Evolutionary conservation across 2,113 vertebrate genomes (phyloP).

Genomic region (Leptodactylus fuscus): DNA sequence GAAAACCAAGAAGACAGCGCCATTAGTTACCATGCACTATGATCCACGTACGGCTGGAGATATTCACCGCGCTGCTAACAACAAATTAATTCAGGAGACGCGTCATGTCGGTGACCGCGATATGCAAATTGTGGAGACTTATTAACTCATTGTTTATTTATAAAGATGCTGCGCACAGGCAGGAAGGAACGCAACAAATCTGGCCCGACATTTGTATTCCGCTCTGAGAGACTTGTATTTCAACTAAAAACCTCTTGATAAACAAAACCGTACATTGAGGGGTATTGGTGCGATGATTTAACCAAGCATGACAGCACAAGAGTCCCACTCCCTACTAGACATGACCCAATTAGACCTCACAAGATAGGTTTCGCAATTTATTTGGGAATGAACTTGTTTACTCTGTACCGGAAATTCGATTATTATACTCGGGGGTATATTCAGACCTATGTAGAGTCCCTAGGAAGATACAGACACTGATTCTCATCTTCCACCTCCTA

Average conservation of each 20-base stretch:
- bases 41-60: neutral
- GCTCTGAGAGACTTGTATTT: neutral
- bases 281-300: too few species aligned
- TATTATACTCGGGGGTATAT: too few species aligned
- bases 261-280: neutral
- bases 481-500: too few species aligned
- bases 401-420: too few species aligned
- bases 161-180: neutral
- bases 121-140: constrained; percentile 1
- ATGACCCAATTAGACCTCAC: too few species aligned
- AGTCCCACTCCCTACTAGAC: too few species aligned
- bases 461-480: too few species aligned
- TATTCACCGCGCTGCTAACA: neutral
- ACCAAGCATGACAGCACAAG: too few species aligned
- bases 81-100: neutral
- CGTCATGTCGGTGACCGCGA: neutral
- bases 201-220: neutral
- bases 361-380: too few species aligned
- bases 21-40: neutral
- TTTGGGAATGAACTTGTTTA: too few species aligned
- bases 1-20: neutral
- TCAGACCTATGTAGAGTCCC: too few species aligned
- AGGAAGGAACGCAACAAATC: neutral
- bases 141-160: constrained; percentile 42
- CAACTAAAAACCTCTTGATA: neutral